Evolutionary conservation across 2,888 invertebrate genomes (phyloP).

Genomic region (Sisyra terminalis): DNA sequence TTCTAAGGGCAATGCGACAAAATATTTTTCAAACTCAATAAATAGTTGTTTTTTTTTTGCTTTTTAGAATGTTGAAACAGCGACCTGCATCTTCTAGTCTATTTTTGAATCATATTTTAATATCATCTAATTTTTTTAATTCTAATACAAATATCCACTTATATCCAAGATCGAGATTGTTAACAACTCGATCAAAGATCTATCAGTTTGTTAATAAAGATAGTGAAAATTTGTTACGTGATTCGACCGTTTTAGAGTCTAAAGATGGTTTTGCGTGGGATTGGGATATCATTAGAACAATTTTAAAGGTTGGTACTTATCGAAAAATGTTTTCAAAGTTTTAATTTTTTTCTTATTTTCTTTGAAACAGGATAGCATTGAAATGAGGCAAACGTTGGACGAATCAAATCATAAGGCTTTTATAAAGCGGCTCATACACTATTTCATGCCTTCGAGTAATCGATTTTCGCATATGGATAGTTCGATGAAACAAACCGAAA

Average conservation of each 20-base stretch:
- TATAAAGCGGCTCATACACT: conserved; percentile 61
- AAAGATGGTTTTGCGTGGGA: conserved; percentile 80
- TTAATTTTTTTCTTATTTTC: conserved; percentile 22
- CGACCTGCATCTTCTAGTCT: conserved; percentile 69
- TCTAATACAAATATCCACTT: neutral
- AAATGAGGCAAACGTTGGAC: conserved; percentile 39
- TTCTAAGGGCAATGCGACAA: too few species aligned
- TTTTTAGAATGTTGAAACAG: conserved; percentile 47
- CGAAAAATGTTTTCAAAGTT: conserved; percentile 19
- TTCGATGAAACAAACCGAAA: conserved; percentile 36
- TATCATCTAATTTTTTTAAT: conserved; percentile 22
- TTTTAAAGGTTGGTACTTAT: conserved; percentile 40
- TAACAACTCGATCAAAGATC: conserved; percentile 19
- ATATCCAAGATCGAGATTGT: conserved; percentile 1
- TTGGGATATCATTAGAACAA: conserved; percentile 77
- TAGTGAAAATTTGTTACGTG: conserved; percentile 50
- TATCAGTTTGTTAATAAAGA: conserved; percentile 24
- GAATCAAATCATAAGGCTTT: conserved; percentile 50
- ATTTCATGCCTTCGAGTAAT: conserved; percentile 75
- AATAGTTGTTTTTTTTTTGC: neutral
- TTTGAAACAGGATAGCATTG: conserved; percentile 15
- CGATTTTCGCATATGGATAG: conserved; percentile 73
- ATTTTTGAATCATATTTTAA: conserved; percentile 65
- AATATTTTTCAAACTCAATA: conserved; percentile 5
- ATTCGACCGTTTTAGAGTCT: conserved; percentile 63